These are phyloP conservation scores for Ceratina calcarata DNA, from an alignment of 1,140 invertebrate genomes.

Conservation along the genomic window DNA sequence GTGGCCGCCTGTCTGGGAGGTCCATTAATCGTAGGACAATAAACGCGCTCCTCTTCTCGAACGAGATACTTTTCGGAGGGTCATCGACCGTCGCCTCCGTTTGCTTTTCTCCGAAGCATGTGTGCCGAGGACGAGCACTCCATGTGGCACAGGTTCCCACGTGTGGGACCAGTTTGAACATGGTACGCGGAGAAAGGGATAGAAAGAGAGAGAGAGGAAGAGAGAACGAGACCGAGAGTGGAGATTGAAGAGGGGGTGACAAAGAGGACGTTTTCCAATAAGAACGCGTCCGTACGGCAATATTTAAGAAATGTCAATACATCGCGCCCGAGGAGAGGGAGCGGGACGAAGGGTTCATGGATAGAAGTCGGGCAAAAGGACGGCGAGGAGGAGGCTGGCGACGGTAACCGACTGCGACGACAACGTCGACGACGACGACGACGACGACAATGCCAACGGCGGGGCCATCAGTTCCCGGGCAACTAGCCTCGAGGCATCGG, in stretches of 20 bases:
- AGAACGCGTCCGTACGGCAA: slow-evolving; percentile 59
- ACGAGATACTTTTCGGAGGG: slow-evolving; percentile 60
- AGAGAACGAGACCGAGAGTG: not conserved
- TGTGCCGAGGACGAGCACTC: slow-evolving; percentile 53
- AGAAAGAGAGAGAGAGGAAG: not conserved
- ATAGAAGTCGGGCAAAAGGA: slow-evolving; percentile 65
- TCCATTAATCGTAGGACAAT: slow-evolving; percentile 57
- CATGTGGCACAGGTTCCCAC: slow-evolving; percentile 66
- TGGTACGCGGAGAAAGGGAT: not conserved
- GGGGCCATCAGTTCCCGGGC: slow-evolving; percentile 51
- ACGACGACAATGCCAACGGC: slow-evolving; percentile 64
- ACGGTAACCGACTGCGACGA: slow-evolving; percentile 64
- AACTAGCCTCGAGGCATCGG: slow-evolving; percentile 72
- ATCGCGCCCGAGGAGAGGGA: slow-evolving; percentile 29
- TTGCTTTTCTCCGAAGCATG: slow-evolving; percentile 62
- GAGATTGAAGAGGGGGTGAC: slow-evolving; percentile 10
- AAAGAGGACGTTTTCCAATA: slow-evolving; percentile 49
- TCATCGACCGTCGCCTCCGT: slow-evolving; percentile 62
- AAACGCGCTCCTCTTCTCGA: slow-evolving; percentile 45
- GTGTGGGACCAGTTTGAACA: slow-evolving; percentile 45
- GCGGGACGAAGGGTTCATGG: slow-evolving; percentile 58
- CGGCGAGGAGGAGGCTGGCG: slow-evolving; percentile 38
- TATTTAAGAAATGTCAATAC: slow-evolving; percentile 79
- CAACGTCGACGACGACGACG: slow-evolving; percentile 52
- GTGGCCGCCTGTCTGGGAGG: slow-evolving; percentile 5